phyloP scores from a whole-genome alignment of 2,113 vertebrate genomes.

The Mixornis gularis region DNA sequence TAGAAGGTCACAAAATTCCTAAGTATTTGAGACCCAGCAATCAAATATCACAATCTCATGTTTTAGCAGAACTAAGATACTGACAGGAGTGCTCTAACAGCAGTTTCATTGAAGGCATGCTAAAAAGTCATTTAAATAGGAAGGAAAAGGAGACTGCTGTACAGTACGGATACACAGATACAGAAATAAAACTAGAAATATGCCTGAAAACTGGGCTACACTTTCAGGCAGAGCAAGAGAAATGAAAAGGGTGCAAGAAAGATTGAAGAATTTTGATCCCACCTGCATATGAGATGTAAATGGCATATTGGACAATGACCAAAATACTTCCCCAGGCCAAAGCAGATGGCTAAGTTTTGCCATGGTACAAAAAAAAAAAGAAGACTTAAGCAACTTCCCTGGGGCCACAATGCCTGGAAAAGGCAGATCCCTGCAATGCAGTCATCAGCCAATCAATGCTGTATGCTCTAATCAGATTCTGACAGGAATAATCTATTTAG shows the following conservation, averaged over 20 bases:
- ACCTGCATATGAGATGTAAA: neutral
- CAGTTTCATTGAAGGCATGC: neutral
- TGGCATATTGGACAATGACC: neutral
- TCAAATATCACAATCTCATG: neutral
- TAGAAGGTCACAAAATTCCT: neutral
- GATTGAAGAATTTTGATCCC: neutral
- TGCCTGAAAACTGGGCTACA: neutral
- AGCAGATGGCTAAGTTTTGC: neutral
- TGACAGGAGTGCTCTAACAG: neutral
- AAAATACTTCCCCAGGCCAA: neutral
- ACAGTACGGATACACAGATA: neutral
- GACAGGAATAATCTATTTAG: constrained; percentile 18
- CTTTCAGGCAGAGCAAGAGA: neutral
- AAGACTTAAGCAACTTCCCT: neutral
- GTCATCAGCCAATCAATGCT: constrained; percentile 18
- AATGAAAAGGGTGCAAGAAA: neutral
- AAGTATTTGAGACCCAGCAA: neutral
- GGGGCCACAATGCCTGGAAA: neutral
- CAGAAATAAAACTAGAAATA: neutral
- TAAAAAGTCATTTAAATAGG: neutral
- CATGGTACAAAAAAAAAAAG: neutral
- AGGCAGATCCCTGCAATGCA: constrained; percentile 31
- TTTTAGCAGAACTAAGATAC: neutral
- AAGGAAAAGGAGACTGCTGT: neutral
- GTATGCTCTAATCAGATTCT: neutral